Conservation (phyloP, 2,888 invertebrate genomes). For the Drosophila infuscata region DNA sequence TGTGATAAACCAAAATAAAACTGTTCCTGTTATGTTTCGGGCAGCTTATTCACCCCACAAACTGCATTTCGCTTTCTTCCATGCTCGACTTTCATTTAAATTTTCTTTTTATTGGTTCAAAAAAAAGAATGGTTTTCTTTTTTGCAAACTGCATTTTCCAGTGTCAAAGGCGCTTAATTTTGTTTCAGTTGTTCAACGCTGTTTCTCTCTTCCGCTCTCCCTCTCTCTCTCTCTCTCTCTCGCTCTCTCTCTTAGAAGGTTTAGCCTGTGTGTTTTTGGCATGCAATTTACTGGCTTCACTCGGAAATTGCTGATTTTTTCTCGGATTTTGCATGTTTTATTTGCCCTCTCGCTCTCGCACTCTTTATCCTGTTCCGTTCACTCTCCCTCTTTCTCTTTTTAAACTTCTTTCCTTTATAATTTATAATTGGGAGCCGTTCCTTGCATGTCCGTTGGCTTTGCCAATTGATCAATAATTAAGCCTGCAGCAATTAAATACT, state of each 20-base stretch:
- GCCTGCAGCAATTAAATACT: conserved; percentile 76
- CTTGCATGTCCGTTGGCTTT: conserved; percentile 52
- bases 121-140: conserved; percentile 16
- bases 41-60: conserved; percentile 3
- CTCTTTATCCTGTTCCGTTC: too few relatives aligned
- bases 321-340: conserved; percentile 34
- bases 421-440: conserved; percentile 47
- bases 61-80: conserved; percentile 53
- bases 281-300: conserved; percentile 72
- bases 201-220: conserved; percentile 1
- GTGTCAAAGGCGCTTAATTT: conserved; percentile 80
- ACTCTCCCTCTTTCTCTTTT: neutral
- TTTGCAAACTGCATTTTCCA: conserved; percentile 72
- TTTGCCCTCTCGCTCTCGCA: conserved; percentile 1
- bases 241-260: conserved; percentile 10
- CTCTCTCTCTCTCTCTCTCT: neutral
- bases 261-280: conserved; percentile 71
- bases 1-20: conserved; percentile 78
- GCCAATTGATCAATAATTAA: conserved; percentile 76
- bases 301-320: conserved; percentile 69
- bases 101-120: conserved; percentile 36
- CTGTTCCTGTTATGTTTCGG: conserved; percentile 63
- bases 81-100: conserved; percentile 53
- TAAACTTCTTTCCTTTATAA: conserved; percentile 17
- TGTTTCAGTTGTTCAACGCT: conserved; percentile 47